These are phyloP conservation scores for Kryphioiulus occultus DNA, from an alignment of 2,888 invertebrate species.

Conservation along the genomic window DNA sequence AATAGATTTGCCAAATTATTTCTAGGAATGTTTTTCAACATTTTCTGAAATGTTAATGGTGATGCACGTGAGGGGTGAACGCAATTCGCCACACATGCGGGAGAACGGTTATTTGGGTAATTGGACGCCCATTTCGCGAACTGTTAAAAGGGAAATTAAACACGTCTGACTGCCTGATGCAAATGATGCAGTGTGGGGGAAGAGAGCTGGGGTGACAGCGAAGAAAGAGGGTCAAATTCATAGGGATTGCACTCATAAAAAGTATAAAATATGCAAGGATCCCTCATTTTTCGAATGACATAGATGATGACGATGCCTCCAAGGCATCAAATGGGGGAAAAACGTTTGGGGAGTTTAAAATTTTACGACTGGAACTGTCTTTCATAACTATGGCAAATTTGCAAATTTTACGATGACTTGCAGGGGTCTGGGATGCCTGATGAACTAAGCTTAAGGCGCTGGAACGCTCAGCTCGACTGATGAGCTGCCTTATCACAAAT, in stretches of 20 bases:
- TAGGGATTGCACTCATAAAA: neutral
- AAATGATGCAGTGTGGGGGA: neutral
- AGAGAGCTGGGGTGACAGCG: neutral
- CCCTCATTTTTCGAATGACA: neutral
- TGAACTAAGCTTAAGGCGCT: neutral
- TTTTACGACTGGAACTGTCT: neutral
- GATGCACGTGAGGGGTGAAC: too few relatives aligned
- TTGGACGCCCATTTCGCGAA: neutral
- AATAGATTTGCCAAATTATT: too few relatives aligned
- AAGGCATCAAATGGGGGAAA: neutral
- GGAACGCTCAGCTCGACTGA: neutral
- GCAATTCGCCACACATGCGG: neutral
- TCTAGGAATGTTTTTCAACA: too few relatives aligned
- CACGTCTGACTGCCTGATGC: neutral
- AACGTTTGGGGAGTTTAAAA: neutral
- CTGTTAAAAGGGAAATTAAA: slow-evolving; percentile 8
- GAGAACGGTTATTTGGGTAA: neutral
- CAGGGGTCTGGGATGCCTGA: neutral
- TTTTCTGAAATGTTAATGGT: too few relatives aligned
- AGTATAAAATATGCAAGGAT: neutral
- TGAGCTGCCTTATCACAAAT: neutral
- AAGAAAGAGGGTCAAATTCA: neutral
- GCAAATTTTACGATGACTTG: neutral
- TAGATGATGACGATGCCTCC: neutral
- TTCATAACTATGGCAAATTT: neutral